Evolutionary conservation across 2,888 invertebrate species (phyloP).

Genomic region (Glyphotaelius pellucidus): DNA sequence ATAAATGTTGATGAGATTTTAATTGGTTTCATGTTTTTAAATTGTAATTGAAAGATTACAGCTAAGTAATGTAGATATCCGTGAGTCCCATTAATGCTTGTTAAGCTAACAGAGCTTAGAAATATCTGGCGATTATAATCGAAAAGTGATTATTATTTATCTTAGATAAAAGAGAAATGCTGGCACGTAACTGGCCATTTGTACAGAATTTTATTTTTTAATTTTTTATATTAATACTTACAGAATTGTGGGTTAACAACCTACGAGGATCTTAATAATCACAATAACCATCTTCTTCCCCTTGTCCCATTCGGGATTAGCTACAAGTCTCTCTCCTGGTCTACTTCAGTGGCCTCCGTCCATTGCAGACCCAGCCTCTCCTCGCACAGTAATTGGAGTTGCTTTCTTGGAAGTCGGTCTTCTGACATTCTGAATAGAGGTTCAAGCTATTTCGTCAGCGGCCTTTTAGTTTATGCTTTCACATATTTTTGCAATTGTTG

Average conservation of each 20-base stretch:
- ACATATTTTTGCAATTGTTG: too few relatives aligned
- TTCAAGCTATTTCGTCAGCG: too few relatives aligned
- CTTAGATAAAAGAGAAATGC: background rate
- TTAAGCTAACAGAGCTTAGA: background rate
- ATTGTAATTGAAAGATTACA: background rate
- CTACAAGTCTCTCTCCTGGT: too few relatives aligned
- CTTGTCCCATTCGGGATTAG: too few relatives aligned
- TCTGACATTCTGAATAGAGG: too few relatives aligned
- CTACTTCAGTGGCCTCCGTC: too few relatives aligned
- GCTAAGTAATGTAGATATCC: background rate
- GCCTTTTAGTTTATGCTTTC: too few relatives aligned
- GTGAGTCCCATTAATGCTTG: background rate
- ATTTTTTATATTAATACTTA: background rate
- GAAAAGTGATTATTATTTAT: background rate
- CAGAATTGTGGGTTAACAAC: background rate
- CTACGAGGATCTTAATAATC: too few relatives aligned
- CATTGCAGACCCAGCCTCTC: too few relatives aligned
- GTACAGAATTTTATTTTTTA: background rate
- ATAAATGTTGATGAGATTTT: background rate
- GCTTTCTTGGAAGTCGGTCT: too few relatives aligned
- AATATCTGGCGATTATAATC: background rate
- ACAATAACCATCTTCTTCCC: too few relatives aligned
- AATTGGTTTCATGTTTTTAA: background rate
- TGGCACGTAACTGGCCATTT: slow-evolving; percentile 2
- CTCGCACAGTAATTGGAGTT: too few relatives aligned